Percentiles rank a stretch among this genome's conserved stretches.
phyloP scores from a whole-genome alignment of 1,140 invertebrate species.

The Choristoneura fumiferana region DNA sequence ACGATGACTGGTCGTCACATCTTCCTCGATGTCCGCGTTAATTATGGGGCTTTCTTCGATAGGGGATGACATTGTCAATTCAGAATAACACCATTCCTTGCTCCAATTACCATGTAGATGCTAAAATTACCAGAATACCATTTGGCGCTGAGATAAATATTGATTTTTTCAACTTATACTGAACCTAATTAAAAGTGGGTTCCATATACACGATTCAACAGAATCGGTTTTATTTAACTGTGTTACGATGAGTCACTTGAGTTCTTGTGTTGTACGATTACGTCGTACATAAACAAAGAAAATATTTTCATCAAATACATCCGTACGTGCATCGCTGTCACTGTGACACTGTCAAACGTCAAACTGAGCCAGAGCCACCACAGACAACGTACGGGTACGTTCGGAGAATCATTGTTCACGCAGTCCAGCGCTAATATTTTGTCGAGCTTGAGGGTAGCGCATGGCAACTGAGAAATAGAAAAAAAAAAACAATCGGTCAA shows the following conservation, averaged over 20 bases:
- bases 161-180: neutral
- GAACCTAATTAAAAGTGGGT: neutral
- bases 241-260: conserved; percentile 11
- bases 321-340: neutral
- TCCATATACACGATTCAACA: neutral
- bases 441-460: too few relatives aligned
- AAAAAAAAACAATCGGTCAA: too few relatives aligned
- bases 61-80: conserved; percentile 53
- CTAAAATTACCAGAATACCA: neutral
- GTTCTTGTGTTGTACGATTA: conserved; percentile 12
- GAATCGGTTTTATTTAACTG: conserved; percentile 1
- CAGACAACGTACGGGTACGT: neutral
- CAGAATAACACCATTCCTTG: conserved; percentile 34
- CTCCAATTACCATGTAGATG: conserved; percentile 18
- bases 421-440: too few relatives aligned
- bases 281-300: conserved; percentile 18
- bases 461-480: too few relatives aligned
- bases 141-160: neutral
- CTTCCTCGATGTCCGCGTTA: conserved; percentile 67
- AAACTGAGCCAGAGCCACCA: conserved; percentile 3
- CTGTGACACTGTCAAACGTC: conserved; percentile 2
- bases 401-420: too few relatives aligned
- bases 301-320: neutral
- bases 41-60: conserved; percentile 66
- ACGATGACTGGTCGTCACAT: conserved; percentile 57